phyloP scores from a whole-genome alignment of 1,140 invertebrate species.

The Cephus cinctus region DNA sequence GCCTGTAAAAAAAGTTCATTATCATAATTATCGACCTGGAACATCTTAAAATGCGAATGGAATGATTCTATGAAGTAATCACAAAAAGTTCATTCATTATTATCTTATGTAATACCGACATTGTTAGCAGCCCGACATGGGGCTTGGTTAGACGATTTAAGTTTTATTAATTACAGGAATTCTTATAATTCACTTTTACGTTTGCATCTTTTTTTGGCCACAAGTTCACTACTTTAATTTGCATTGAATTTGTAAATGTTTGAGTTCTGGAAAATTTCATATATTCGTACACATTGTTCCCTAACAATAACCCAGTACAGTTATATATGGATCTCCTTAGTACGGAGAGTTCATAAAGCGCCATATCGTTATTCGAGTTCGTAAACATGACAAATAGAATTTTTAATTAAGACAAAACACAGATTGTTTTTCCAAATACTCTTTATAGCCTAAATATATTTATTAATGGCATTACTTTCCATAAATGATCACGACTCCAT shows the following conservation, averaged over 20 bases:
- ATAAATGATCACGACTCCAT: no score
- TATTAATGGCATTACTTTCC: no score
- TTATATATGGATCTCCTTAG: no score
- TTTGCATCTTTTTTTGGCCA: conserved; percentile 41
- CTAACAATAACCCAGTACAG: no score
- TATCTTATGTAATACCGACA: conserved; percentile 30
- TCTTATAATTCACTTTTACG: no score
- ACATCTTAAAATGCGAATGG: conserved; percentile 37
- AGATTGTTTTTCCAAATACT: no score
- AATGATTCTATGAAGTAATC: conserved; percentile 33
- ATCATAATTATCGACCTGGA: background rate
- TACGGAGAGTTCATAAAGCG: no score
- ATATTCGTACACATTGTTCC: no score
- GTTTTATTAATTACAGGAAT: conserved; percentile 24
- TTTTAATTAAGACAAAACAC: no score
- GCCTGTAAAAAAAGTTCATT: conserved; percentile 23
- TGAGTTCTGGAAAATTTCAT: conserved; percentile 4
- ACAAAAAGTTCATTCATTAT: conserved; percentile 24
- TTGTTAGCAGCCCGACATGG: conserved; percentile 9
- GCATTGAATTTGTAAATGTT: background rate
- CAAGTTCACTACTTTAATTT: conserved; percentile 20
- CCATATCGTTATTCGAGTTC: no score
- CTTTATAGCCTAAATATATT: no score
- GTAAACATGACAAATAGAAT: no score
- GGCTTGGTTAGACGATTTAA: conserved; percentile 21